These are phyloP conservation scores for Mythimna pallens DNA, from an alignment of 2,888 invertebrate species.

Conservation along the genomic window DNA sequence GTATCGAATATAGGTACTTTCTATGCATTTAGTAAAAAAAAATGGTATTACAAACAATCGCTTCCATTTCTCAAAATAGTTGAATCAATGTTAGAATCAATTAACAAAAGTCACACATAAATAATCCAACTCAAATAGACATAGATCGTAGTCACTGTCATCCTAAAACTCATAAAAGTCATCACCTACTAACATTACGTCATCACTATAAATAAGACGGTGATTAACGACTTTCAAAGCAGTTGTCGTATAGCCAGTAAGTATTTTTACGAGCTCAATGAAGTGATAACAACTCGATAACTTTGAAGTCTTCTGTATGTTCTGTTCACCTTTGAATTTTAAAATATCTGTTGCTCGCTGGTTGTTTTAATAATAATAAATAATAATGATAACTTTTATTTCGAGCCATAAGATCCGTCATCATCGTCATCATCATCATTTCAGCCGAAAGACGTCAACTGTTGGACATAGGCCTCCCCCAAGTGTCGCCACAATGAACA, in stretches of 20 bases:
- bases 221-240: constrained; percentile 29
- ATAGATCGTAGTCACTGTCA: constrained; percentile 2
- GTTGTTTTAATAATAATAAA: not conserved
- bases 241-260: not conserved
- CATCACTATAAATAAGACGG: constrained; percentile 29
- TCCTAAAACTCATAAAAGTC: constrained; percentile 9
- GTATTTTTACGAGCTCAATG: constrained; percentile 31
- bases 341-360: not conserved
- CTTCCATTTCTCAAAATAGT: no score
- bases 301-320: not conserved
- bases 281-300: constrained; percentile 25
- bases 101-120: not conserved
- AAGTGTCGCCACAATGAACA: no score
- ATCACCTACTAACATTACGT: constrained; percentile 20
- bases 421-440: no score
- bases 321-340: not conserved
- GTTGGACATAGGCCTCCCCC: no score
- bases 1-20: no score
- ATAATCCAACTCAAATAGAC: not conserved
- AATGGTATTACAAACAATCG: no score
- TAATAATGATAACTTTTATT: no score
- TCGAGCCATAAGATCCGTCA: no score
- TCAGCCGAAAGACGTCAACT: no score
- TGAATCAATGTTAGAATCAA: not conserved
- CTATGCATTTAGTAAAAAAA: no score